Conservation (phyloP, 2,113 vertebrate species). For the Aptenodytes forsteri region DNA sequence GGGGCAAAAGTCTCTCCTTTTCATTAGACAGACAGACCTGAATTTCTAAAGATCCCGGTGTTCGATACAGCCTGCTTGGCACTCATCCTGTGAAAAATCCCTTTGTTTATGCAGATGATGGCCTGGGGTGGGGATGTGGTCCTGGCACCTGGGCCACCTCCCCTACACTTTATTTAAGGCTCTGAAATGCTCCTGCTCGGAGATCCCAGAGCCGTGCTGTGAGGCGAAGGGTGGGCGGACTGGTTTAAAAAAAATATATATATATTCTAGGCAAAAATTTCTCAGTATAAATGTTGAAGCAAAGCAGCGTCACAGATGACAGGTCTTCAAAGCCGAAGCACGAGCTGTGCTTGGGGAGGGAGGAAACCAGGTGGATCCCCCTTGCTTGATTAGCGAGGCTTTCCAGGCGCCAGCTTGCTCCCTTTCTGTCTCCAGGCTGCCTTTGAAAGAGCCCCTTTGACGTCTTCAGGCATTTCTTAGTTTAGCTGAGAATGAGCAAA, state of each 20-base stretch:
- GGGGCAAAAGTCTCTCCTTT: background rate
- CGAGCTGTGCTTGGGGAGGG: background rate
- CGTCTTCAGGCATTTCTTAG: background rate
- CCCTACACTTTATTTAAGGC: background rate
- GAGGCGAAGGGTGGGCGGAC: background rate
- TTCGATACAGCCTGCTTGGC: background rate
- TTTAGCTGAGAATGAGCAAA: background rate
- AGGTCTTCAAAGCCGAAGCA: conserved; percentile 20
- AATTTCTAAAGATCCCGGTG: background rate
- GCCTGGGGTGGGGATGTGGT: background rate
- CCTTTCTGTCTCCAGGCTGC: conserved; percentile 46
- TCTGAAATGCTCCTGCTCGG: background rate
- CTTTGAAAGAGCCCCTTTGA: conserved; percentile 39
- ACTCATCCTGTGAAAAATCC: rapidly evolving
- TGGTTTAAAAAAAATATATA: background rate
- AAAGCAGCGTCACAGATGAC: background rate
- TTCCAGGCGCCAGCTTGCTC: background rate
- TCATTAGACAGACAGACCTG: background rate
- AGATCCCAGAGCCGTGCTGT: background rate
- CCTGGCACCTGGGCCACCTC: background rate
- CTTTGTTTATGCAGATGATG: background rate
- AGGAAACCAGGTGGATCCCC: background rate
- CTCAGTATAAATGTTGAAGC: background rate
- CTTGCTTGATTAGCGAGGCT: background rate
- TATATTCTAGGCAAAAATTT: background rate